Conservation (phyloP, 2,888 invertebrate genomes). For the Drosophila neotestacea region DNA sequence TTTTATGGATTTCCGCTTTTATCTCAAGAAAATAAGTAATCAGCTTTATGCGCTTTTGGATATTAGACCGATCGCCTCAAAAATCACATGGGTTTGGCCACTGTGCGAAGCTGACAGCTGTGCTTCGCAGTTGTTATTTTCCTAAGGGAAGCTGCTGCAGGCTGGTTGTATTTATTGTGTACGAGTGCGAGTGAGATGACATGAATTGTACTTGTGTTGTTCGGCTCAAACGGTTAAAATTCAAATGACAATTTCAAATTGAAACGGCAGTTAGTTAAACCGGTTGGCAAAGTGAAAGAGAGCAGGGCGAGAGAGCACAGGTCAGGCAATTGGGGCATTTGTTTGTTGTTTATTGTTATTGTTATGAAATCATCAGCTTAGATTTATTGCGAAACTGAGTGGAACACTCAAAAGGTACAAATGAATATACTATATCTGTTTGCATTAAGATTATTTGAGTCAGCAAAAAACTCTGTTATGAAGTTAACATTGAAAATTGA, state of each 20-base stretch:
- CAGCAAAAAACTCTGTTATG: neutral
- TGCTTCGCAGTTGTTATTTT: slow-evolving; percentile 32
- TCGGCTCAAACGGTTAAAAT: slow-evolving; percentile 64
- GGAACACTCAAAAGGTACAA: slow-evolving; percentile 1
- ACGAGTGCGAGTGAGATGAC: slow-evolving; percentile 54
- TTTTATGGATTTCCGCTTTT: too few relatives aligned
- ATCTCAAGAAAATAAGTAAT: neutral
- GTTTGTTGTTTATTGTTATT: slow-evolving; percentile 46
- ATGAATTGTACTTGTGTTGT: slow-evolving; percentile 30
- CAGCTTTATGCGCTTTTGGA: neutral
- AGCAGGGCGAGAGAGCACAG: slow-evolving; percentile 11
- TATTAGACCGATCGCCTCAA: neutral
- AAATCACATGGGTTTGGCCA: slow-evolving; percentile 14
- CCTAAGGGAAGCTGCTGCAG: slow-evolving; percentile 58
- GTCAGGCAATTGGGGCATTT: slow-evolving; percentile 47
- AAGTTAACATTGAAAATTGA: neutral
- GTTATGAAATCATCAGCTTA: slow-evolving; percentile 55
- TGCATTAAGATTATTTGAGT: neutral
- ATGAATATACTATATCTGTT: neutral
- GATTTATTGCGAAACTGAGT: slow-evolving; percentile 35
- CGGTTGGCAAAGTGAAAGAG: slow-evolving; percentile 36
- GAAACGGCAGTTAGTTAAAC: slow-evolving; percentile 53
- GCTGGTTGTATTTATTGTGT: slow-evolving; percentile 3
- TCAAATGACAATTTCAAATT: slow-evolving; percentile 59
- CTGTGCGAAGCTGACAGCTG: slow-evolving; percentile 43